A percentile compares a stretch with the other conserved stretches of the same genome.
These are phyloP conservation scores for Gymnosoma rotundatum DNA, from an alignment of 2,888 invertebrate species.

Conservation along the genomic window DNA sequence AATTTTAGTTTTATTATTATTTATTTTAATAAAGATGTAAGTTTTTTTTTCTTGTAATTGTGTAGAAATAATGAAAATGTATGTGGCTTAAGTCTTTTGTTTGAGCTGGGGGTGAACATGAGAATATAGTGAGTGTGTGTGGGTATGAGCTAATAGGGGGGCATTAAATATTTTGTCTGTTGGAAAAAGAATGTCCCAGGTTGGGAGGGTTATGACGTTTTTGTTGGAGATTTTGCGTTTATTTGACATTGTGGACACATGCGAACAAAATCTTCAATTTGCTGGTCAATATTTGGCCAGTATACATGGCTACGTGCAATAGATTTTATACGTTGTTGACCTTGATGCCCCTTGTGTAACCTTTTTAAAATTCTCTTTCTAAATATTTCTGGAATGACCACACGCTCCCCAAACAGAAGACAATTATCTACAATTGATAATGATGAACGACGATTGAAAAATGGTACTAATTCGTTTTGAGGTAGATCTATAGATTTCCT, in stretches of 20 bases:
- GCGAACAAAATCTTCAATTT: slow-evolving; percentile 72
- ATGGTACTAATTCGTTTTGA: neutral
- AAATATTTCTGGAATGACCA: slow-evolving; percentile 18
- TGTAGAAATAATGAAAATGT: too few relatives aligned
- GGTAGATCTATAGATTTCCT: slow-evolving; percentile 8
- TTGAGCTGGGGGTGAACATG: too few relatives aligned
- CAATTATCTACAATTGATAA: slow-evolving; percentile 12
- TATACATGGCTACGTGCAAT: slow-evolving; percentile 38
- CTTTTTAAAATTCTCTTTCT: slow-evolving; percentile 27
- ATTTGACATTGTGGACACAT: slow-evolving; percentile 33
- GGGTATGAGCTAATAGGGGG: too few relatives aligned
- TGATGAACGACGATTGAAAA: neutral
- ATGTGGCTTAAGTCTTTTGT: too few relatives aligned
- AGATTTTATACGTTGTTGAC: slow-evolving; percentile 24
- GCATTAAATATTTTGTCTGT: too few relatives aligned
- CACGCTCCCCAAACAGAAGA: slow-evolving; percentile 21
- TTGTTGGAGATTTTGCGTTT: slow-evolving; percentile 25
- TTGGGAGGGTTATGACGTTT: too few relatives aligned
- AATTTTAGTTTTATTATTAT: too few relatives aligned
- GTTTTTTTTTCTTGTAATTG: too few relatives aligned
- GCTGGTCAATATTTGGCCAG: slow-evolving; percentile 56
- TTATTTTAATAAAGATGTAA: too few relatives aligned
- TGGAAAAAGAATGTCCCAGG: too few relatives aligned
- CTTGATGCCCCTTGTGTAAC: slow-evolving; percentile 43
- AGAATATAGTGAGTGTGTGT: too few relatives aligned